Evolutionary conservation across 1,140 invertebrate species (phyloP), one percentile per base, ranked within the genome.

Genomic region (Procambarus clarkii): DNA sequence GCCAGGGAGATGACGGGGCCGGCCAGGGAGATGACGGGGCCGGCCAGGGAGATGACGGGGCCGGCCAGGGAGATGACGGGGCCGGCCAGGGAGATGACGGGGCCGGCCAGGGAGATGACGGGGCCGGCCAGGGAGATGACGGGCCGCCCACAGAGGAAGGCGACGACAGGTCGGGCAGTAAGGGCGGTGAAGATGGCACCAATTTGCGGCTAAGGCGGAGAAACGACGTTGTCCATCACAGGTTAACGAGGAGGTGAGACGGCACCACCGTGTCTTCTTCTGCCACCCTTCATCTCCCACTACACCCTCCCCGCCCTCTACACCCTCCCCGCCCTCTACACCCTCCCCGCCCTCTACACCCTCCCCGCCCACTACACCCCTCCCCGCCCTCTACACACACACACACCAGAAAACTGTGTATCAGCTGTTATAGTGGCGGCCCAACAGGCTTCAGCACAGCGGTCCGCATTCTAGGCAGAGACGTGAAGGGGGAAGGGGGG

Each of bases 191-290:
- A 82, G 80, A 24, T 89, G 87, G 87, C 79, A 83, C 87, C 87
- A 89, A 89, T 89, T 89, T 89, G 87, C 79, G 79, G 64, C 58
- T 54, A 58, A 89, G 50, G 79, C 78, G 58, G 54, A 89, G 87
- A 82, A 89, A 89, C 79, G 87, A 76, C 3, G 79, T 50, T 82
- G 87, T 89, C 44, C 87, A 76, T 89, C 87, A 89, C 58, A 74
- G 79, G 64, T 89, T 83, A 89, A 82, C 79, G 80, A 83, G 87
- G 79, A 50, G 58, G 18, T 71, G 60, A n/a, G 87, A 82, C 87
- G 69, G n/a, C 21, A 34, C 4, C 69, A 74, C 69, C 24, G 24
- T 8, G n/a, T 74, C 69, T 24, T 7, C n/a, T 74, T 15, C 69
- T 74, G 69, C 34, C 69, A n/a, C n/a, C 71, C n/a, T 21, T n/a